Evolutionary conservation across 2,888 invertebrate genomes (phyloP), one percentile per base, ranked within the genome.

Genomic region (Tipula confusa): DNA sequence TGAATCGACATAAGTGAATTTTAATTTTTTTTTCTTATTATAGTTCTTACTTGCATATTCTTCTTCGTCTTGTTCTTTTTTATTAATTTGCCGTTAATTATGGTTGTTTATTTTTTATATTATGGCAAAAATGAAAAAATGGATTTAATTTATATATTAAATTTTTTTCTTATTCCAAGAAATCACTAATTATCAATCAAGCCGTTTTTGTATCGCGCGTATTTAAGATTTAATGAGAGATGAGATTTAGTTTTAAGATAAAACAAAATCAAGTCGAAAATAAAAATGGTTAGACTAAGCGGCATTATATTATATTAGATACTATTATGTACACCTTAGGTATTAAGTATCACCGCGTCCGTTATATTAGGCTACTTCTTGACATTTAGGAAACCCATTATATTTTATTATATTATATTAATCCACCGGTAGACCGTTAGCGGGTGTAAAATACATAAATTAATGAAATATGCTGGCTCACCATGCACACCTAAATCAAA

Each of bases 41-140:
- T 5, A 24, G 9, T 24, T 64, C 64, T 64, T 64, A 64, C 24
- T 13, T 38, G 9, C 24, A 24, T 24, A 2, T 13, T 24, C 3
- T 13, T 64, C 9, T 24, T 3, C n/a, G 2, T 64, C 24, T 24
- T 64, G 1, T 64, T 24, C 11, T 43, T 64, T 24, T 18, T n/a
- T 64, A 9, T 64, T 64, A 64, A 64, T 64, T 64, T 64, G 64
- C 64, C 64, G 64, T 64, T 64, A 64, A 64, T 64, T 64, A 64
- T 64, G 24, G 64, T 64, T 64, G 64, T 64, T 64, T 64, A 64
- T 64, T 64, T 64, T 64, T 64, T 64, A 64, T 64, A 64, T 64
- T 64, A 24, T 64, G 64, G 64, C 24, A 64, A 18, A 43, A 43
- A 43, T 15, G 6, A 64, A 43, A 43, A 43, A 43, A 43, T 43